Conservation (phyloP, 2,797 vertebrate species). For the Danio kyathit region DNA sequence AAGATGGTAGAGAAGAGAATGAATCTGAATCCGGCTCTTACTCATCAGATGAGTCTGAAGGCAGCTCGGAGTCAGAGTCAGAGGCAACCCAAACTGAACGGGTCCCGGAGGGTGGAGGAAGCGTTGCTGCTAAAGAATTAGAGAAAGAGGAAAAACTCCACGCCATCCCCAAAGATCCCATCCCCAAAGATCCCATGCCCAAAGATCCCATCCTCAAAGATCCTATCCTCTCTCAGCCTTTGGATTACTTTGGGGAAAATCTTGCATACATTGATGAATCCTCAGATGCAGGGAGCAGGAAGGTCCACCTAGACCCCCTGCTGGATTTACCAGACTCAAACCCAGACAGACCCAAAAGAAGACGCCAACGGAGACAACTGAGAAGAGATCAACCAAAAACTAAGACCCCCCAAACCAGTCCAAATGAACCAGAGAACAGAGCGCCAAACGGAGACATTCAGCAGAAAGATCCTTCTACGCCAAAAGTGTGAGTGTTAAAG, state of each 20-base stretch:
- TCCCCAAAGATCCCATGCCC: conserved; percentile 47
- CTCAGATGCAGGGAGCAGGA: conserved; percentile 86
- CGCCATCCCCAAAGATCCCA: conserved; percentile 32
- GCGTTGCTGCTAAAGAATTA: neutral
- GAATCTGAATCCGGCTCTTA: conserved; percentile 70
- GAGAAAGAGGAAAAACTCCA: conserved; percentile 58
- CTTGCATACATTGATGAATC: conserved; percentile 92
- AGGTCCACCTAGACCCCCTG: conserved; percentile 75
- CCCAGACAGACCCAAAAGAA: conserved; percentile 71
- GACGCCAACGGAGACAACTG: conserved; percentile 70
- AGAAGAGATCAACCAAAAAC: conserved; percentile 51
- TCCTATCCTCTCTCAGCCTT: conserved; percentile 71
- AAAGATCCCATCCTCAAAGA: conserved; percentile 52
- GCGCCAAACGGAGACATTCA: conserved; percentile 72
- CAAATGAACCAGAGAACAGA: conserved; percentile 52
- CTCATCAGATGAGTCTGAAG: conserved; percentile 69
- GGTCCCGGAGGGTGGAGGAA: conserved; percentile 67
- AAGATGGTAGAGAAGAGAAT: conserved; percentile 50
- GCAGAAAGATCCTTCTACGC: conserved; percentile 61
- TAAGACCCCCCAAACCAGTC: conserved; percentile 66
- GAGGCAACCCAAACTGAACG: conserved; percentile 75
- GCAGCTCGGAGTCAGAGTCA: conserved; percentile 74
- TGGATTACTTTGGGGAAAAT: conserved; percentile 91
- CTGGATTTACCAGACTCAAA: conserved; percentile 67
- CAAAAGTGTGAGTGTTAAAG: conserved; percentile 54